Evolutionary conservation across 2,797 vertebrate species (phyloP).

Genomic region (Rhabdomys pumilio): DNA sequence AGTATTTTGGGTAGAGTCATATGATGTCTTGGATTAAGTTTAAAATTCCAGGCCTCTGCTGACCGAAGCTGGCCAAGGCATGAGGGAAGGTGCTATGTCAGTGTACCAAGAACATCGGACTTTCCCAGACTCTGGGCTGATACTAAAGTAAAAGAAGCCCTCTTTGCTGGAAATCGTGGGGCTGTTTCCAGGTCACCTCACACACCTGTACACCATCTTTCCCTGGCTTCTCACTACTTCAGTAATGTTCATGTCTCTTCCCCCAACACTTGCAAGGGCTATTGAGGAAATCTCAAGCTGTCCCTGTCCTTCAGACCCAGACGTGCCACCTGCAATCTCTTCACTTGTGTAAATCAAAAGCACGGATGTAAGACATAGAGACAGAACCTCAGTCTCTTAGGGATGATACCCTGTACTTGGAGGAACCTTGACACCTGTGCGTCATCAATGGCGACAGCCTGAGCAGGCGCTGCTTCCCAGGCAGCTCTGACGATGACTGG

Average conservation of each 20-base stretch:
- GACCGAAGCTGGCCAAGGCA: not conserved
- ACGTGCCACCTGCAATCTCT: not conserved
- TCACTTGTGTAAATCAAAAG: not conserved
- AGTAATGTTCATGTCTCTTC: not conserved
- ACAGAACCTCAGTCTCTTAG: not conserved
- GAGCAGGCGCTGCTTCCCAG: not conserved
- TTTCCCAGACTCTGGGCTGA: not conserved
- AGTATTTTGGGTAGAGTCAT: not conserved
- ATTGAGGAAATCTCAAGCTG: not conserved
- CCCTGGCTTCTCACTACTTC: not conserved
- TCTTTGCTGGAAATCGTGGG: not conserved
- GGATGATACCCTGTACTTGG: no score
- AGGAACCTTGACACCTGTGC: not conserved
- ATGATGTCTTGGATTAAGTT: not conserved
- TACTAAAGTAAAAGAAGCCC: rapidly evolving
- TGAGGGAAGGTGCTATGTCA: not conserved
- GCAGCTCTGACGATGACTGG: not conserved
- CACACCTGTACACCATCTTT: rapidly evolving
- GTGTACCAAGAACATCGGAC: not conserved
- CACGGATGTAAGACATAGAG: not conserved
- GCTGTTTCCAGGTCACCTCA: rapidly evolving
- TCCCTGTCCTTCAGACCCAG: not conserved
- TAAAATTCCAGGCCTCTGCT: not conserved
- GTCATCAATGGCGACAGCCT: not conserved
- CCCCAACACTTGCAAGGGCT: conserved; percentile 38